phyloP scores from a whole-genome alignment of 2,797 vertebrate species.

The Mus minutoides region DNA sequence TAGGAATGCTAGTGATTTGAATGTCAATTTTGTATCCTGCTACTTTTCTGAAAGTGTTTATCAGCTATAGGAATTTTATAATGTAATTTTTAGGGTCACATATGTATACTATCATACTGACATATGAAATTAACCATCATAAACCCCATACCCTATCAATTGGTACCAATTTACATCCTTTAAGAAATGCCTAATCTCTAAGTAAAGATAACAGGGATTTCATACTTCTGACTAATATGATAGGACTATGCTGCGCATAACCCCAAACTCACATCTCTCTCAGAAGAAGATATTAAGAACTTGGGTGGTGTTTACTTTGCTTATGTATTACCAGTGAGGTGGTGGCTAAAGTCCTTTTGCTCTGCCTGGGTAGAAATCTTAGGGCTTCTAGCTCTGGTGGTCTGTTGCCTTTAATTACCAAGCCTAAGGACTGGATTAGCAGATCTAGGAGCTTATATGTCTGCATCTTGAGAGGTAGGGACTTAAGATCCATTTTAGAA shows the following conservation, averaged over 20 bases:
- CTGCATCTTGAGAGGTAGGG: background rate
- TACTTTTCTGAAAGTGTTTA: background rate
- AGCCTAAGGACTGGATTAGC: background rate
- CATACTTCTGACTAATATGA: background rate
- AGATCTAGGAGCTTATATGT: background rate
- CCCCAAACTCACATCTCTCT: background rate
- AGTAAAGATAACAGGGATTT: background rate
- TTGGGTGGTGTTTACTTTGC: slow-evolving; percentile 17
- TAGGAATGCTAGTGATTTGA: background rate
- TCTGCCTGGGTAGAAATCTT: background rate
- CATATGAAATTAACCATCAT: slow-evolving; percentile 17
- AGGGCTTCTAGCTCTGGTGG: background rate
- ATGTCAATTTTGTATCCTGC: background rate
- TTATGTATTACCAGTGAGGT: background rate
- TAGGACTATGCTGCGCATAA: background rate
- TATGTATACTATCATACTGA: background rate
- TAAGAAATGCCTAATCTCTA: background rate
- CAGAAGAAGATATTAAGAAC: background rate
- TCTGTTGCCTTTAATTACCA: background rate
- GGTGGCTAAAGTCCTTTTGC: background rate
- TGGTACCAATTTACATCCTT: background rate
- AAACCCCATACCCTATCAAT: background rate
- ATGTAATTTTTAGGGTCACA: background rate
- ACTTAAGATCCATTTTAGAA: background rate
- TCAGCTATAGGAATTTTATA: background rate